Conservation (phyloP, 2,113 vertebrate genomes). For the Ictidomys tridecemlineatus region DNA sequence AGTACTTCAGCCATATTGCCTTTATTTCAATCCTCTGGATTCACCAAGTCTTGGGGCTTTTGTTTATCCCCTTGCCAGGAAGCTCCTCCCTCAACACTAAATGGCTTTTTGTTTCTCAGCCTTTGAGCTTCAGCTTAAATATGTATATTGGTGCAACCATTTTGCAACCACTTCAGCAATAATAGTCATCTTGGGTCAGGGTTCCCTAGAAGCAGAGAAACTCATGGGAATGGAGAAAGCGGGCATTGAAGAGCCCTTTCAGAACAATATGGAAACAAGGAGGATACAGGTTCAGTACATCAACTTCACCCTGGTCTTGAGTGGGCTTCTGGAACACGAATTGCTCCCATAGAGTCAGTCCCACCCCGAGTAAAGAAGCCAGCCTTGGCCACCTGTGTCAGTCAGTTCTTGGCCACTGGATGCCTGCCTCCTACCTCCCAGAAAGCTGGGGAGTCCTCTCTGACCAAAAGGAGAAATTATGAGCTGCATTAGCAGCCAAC, state of each 20-base stretch:
- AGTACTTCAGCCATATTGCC: neutral
- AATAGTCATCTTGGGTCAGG: neutral
- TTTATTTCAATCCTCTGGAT: neutral
- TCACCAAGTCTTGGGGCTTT: neutral
- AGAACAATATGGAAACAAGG: neutral
- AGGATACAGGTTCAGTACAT: neutral
- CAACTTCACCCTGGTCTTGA: neutral
- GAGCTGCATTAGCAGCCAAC: neutral
- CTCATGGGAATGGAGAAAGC: neutral
- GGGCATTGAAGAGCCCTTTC: neutral
- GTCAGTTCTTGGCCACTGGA: neutral
- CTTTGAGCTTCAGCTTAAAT: neutral
- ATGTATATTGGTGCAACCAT: neutral
- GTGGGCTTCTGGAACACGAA: neutral
- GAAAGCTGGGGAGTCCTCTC: neutral
- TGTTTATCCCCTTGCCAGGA: neutral
- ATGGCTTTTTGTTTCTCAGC: neutral
- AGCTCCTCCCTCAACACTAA: neutral
- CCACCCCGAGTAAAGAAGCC: neutral
- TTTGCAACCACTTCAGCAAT: neutral
- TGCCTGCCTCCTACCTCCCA: neutral
- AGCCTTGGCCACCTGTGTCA: neutral
- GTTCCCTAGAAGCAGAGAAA: neutral
- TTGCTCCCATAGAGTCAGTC: neutral
- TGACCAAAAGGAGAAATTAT: neutral